phyloP scores from a whole-genome alignment of 2,888 invertebrate genomes.

The Vannuccia rotundouncinata region DNA sequence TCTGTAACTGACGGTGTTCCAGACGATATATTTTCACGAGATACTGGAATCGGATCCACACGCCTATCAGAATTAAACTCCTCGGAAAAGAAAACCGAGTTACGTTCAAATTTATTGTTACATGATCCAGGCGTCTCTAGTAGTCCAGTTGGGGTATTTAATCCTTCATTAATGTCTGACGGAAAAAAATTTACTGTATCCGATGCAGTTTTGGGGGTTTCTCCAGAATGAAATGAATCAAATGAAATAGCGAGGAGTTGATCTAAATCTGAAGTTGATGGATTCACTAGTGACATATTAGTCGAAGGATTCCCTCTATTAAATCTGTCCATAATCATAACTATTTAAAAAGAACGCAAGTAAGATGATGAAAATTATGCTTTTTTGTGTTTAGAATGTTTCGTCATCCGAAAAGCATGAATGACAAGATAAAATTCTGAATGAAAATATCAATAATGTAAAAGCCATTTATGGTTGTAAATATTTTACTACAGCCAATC shows the following conservation, averaged over 20 bases:
- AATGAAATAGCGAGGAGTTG: slow-evolving; percentile 30
- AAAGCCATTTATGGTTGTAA: neutral
- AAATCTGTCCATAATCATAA: slow-evolving; percentile 14
- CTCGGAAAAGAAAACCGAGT: neutral
- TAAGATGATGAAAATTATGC: neutral
- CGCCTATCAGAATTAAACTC: too few species aligned
- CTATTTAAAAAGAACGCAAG: neutral
- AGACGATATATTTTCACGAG: too few species aligned
- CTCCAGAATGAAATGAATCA: slow-evolving; percentile 34
- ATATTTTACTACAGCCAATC: slow-evolving; percentile 1
- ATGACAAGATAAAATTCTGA: neutral
- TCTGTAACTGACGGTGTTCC: too few species aligned
- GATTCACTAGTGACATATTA: neutral
- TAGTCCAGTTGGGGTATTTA: slow-evolving; percentile 17
- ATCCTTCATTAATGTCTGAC: neutral
- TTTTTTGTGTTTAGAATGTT: neutral
- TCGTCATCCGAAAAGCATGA: neutral
- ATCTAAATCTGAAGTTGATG: neutral
- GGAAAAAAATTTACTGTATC: slow-evolving; percentile 14
- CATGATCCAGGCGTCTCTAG: neutral
- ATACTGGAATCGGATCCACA: too few species aligned
- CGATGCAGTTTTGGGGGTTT: slow-evolving; percentile 34
- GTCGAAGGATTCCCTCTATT: neutral
- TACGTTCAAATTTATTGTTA: neutral
- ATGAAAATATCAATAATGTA: neutral